Conservation (phyloP, 37 sponge, comb jelly and placozoan genomes). For the Crambe crambe region DNA sequence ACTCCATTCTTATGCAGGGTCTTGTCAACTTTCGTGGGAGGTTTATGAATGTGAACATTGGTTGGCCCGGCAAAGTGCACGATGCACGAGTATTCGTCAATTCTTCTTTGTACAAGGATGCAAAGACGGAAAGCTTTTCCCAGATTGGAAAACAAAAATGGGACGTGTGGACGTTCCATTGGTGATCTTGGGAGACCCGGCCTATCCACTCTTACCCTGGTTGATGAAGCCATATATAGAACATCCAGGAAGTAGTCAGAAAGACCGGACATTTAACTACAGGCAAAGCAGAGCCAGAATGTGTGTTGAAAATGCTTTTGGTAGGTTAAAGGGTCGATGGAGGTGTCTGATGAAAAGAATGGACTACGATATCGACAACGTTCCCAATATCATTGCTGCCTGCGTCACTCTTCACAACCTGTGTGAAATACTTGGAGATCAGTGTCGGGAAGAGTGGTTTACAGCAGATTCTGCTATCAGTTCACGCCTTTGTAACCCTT, state of each 20-base stretch:
- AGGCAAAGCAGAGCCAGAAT: constrained; percentile 2
- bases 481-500: too few species aligned
- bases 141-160: neutral
- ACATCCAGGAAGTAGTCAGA: too few species aligned
- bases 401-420: constrained; percentile 42
- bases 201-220: constrained; percentile 45
- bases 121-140: neutral
- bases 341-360: constrained; percentile 29
- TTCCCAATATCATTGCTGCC: constrained; percentile 28
- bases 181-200: constrained; percentile 36
- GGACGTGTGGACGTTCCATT: constrained; percentile 17
- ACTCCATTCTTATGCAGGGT: constrained; percentile 36
- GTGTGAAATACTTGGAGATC: too few species aligned
- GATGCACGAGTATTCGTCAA: constrained; percentile 27
- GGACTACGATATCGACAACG: neutral
- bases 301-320: constrained; percentile 41
- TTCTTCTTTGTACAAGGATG: constrained; percentile 3
- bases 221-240: too few species aligned
- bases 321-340: constrained; percentile 47
- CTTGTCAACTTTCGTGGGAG: constrained; percentile 22
- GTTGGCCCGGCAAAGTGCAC: too few species aligned
- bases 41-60: constrained; percentile 31
- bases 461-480: too few species aligned
- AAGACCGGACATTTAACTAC: constrained; percentile 46
- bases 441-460: too few species aligned